Evolutionary conservation across 2,113 vertebrate genomes (phyloP), one percentile per base, ranked within the genome.

Genomic region (Phocoena phocoena): DNA sequence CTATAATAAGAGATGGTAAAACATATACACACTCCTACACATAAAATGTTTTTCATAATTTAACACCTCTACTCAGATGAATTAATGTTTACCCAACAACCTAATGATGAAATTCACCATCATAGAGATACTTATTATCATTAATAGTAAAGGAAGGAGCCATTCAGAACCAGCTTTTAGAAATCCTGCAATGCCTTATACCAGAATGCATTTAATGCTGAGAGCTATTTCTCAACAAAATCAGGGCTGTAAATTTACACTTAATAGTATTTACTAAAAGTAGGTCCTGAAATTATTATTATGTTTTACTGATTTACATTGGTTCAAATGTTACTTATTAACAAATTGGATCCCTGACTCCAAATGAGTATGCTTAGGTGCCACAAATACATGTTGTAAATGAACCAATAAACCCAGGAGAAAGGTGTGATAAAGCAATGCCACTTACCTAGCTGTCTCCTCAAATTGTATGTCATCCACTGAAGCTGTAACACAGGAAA

Each of bases 381-480:
- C 38, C 9, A 93, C 67, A 82, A 41, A 50, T 4, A 58, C 21
- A 25, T 3, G 71, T 15, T 25, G 33, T 79, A 83, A 73, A 67
- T 47, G 6, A 98, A 85, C 13, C 28, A 1, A 7, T 4, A 81
- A 28, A 65, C 23, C 18, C 60, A 55, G 68, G 26, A 63, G 74
- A 74, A 77, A 77, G 47, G 21, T 11, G 0, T 12, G 50, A 41
- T 10, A 67, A 17, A 41, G 25, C 12, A 11, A 21, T 8, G 25
- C 26, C 31, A 80, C 97, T 86, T 98, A 99, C 99, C 98, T 99
- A 53, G 98, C 98, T 53, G 98, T 98, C 82, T 99, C 98, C 83
- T 99, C 98, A 98, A 99, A 99, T 53, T 98, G 98, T 53, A 99
- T 98, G 96, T 99, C 99, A 94, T 99, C 99, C 98, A 99, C 97